Percentiles rank a stretch among this genome's conserved stretches.
Evolutionary conservation across 1,140 invertebrate species (phyloP).

Genomic region (Dinoponera quadriceps): DNA sequence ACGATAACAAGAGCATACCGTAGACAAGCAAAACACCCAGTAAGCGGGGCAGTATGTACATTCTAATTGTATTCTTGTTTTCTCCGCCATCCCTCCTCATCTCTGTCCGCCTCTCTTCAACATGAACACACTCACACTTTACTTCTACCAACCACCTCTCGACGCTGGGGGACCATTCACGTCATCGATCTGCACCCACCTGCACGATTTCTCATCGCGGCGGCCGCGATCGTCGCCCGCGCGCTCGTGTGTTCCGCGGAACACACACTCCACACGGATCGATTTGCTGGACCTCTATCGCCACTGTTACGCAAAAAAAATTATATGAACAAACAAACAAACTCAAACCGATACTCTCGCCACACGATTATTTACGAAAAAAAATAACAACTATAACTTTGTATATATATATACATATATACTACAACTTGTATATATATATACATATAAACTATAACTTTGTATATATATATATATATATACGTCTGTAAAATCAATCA

Average conservation of each 20-base stretch:
- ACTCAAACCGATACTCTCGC: constrained; percentile 7
- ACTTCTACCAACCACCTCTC: constrained; percentile 79
- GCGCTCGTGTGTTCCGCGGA: constrained; percentile 68
- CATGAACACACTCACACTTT: constrained; percentile 79
- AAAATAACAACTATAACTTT: constrained; percentile 62
- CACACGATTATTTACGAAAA: constrained; percentile 45
- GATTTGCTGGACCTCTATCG: constrained; percentile 78
- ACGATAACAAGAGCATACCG: constrained; percentile 69
- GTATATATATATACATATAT: no score
- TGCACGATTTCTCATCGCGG: constrained; percentile 78
- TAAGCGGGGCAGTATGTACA: constrained; percentile 73
- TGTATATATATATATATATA: no score
- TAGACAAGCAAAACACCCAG: constrained; percentile 64
- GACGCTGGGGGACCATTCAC: constrained; percentile 81
- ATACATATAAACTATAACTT: no score
- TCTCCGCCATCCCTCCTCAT: constrained; percentile 81
- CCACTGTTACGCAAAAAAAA: constrained; percentile 71
- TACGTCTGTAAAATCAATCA: constrained; percentile 32
- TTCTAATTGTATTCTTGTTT: constrained; percentile 83
- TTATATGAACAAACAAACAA: constrained; percentile 22
- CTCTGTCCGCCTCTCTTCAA: constrained; percentile 80
- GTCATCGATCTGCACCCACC: constrained; percentile 81
- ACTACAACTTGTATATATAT: no score
- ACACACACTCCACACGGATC: constrained; percentile 74
- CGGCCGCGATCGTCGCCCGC: constrained; percentile 68